Base-by-base conservation (phyloP, 2,797 vertebrate genomes). In the Amazonetta brasiliensis region DNA sequence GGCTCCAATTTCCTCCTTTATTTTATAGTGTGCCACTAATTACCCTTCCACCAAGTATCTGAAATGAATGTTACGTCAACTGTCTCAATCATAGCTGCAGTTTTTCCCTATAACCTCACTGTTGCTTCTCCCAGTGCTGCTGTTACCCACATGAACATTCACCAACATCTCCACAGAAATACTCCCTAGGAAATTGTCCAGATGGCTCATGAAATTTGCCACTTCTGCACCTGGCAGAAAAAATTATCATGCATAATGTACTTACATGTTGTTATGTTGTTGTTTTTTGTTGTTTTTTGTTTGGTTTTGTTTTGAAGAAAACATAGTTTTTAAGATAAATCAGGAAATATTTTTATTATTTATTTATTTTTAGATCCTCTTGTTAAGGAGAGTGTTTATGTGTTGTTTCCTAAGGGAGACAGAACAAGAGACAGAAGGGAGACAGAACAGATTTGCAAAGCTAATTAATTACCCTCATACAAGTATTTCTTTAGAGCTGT, bases 201-300 rank as follows among this genome's bases (percentile, higher is more conserved):
- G 95, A 75, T 94, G 86, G 58, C 33, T 88, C 31, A 7, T 84
- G 62, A 90, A 76, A 84, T 89, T 62, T 69, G 17, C 50, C 46
- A 76, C 37, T 90, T 87, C 46, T 5, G 7, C 86, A 90, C 63
- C 86, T 89, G 90, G 62, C 41, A 92, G 52, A 78, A 41, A 41
- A 92, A 84, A 30, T 28, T 16, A 50, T 69, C 50, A 48, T 55
- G 14, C 7, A 43, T 79, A 84, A 90, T 37, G 35, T 26, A 33
- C 26, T 71, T 72, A 8, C 11, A 4, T 54, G 12, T 18, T 48
- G 46, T 48, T 48, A 48, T 48, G 46, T 48, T 63, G 18, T 43
- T 63, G 8, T 0, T 16, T 59, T 86, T 69, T 31, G 22, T 41
- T 63, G 6, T 0, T 16, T 59, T 83, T 73, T 31, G 48, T 50